Conservation (phyloP, 2,888 invertebrate species). For the Fissipunctia ypsillon region DNA sequence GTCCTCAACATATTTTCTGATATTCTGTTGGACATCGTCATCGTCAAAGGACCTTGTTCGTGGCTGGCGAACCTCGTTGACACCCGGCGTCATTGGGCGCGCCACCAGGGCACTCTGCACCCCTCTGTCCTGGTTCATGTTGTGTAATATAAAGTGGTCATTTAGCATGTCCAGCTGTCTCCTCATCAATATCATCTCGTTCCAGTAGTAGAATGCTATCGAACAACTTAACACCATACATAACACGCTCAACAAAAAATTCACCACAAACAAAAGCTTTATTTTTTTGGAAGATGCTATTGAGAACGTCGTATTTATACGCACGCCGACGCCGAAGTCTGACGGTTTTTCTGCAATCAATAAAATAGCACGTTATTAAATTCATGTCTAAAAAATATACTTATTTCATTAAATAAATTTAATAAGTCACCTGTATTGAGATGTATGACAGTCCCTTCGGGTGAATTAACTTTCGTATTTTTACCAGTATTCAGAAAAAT, state of each 20-base stretch:
- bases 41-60: slow-evolving; percentile 72
- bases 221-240: slow-evolving; percentile 84
- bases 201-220: slow-evolving; percentile 86
- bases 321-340: slow-evolving; percentile 87
- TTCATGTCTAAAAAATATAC: neutral
- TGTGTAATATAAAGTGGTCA: slow-evolving; percentile 81
- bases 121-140: slow-evolving; percentile 74
- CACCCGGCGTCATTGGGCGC: slow-evolving; percentile 66
- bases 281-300: slow-evolving; percentile 89
- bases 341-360: slow-evolving; percentile 83
- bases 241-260: slow-evolving; percentile 84
- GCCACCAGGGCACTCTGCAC: slow-evolving; percentile 78
- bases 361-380: slow-evolving; percentile 60
- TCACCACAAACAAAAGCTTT: slow-evolving; percentile 84
- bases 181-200: slow-evolving; percentile 83
- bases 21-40: slow-evolving; percentile 70
- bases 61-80: slow-evolving; percentile 74
- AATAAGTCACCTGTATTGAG: slow-evolving; percentile 85
- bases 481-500: slow-evolving; percentile 87
- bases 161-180: slow-evolving; percentile 82
- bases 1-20: slow-evolving; percentile 82
- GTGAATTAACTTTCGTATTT: slow-evolving; percentile 80
- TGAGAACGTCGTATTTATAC: slow-evolving; percentile 87
- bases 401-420: slow-evolving; percentile 42
- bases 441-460: slow-evolving; percentile 87